Evolutionary conservation across 1,140 invertebrate genomes (phyloP), one percentile per base, ranked within the genome.

Genomic region (Phocides pigmalion): DNA sequence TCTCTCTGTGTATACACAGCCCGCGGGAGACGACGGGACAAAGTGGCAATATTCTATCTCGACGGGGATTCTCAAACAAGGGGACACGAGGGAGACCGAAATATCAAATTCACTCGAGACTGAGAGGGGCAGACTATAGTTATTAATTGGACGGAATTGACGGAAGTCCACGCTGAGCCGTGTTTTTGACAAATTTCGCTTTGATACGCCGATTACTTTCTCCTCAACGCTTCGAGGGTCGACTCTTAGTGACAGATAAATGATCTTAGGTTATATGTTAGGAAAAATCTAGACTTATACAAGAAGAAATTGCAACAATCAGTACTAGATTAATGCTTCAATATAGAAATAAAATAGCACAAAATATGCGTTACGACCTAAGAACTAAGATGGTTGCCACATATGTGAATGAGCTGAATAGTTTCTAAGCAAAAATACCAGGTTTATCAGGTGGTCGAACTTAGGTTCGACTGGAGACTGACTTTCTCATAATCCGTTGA

Each of bases 141-240:
- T 90, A 90, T 90, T 90, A 90, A 90, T 90, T 90, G 87, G 82
- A 87, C 72, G 74, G 85, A 90, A 90, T 90, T 90, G 88, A 89
- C 85, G 86, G 84, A 84, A 87, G 81, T 87, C 83, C 83, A 84
- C 73, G 72, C 72, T 65, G 79, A 82, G 82, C 77, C 78, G 79
- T 90, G 88, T 90, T 90, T 90, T 90, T 89, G 88, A 90, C 88
- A 90, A 90, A 89, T 90, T 90, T 84, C 82, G 74, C 82, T 90
- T 90, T 90, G 88, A 90, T 90, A 89, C 82, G 79, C 76, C 83
- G 82, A 90, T 90, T 90, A 88, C 82, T 88, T 87, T 81, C 84
- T 84, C 82, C 82, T 90, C 83, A 72, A 84, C 84, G 84, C 80
- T 84, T 82, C 66, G 64, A 75, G 79, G 82, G 76, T 81, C 76